Evolutionary conservation across 2,113 vertebrate genomes (phyloP).

Genomic region (Passer domesticus): DNA sequence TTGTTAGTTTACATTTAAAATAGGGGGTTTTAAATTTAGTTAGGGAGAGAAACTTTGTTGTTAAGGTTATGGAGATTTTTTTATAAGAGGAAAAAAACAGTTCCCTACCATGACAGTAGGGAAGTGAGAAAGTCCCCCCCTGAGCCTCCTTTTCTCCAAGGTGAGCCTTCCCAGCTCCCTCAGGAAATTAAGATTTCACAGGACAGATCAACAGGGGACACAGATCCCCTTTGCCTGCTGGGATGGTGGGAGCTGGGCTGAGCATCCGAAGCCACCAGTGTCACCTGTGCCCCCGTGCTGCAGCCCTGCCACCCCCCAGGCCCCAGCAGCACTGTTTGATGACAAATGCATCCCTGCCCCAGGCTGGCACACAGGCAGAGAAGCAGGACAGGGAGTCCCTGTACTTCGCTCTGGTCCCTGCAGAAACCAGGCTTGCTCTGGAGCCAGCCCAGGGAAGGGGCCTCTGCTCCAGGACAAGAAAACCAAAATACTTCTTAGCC

Average conservation of each 20-base stretch:
- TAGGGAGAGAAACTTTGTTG: background rate
- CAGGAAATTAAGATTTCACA: background rate
- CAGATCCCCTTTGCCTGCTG: background rate
- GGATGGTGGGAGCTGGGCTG: fast-evolving
- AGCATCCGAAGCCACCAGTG: fast-evolving
- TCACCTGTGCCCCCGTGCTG: background rate
- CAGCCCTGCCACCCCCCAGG: background rate
- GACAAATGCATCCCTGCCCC: background rate
- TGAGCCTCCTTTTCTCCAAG: background rate
- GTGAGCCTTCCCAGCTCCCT: background rate
- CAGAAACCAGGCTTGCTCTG: background rate
- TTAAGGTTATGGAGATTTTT: background rate
- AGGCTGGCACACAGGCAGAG: fast-evolving
- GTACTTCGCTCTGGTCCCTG: background rate
- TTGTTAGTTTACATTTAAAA: background rate
- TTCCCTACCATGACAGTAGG: background rate
- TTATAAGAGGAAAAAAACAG: background rate
- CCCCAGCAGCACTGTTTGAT: background rate
- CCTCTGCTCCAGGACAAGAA: background rate
- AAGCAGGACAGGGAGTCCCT: background rate
- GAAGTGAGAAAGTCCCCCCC: background rate
- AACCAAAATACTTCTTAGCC: background rate
- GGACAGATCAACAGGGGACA: too few species aligned
- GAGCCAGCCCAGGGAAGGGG: background rate
- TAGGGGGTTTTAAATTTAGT: background rate